These are phyloP conservation scores for Diachasma alloeum DNA, from an alignment of 1,140 invertebrate species.

Conservation along the genomic window DNA sequence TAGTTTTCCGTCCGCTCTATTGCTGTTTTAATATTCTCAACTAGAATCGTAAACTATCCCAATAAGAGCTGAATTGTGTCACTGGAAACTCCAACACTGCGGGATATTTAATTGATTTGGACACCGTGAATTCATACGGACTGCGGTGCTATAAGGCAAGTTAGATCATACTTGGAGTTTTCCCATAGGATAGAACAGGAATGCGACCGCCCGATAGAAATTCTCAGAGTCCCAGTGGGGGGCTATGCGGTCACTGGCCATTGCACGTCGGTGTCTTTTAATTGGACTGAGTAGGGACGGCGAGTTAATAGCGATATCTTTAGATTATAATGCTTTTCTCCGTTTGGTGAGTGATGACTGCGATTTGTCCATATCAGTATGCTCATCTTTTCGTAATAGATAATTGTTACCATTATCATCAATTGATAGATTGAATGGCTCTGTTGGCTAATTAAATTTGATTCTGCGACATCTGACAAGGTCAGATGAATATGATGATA, in stretches of 20 bases:
- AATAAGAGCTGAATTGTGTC: slow-evolving; percentile 24
- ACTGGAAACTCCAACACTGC: slow-evolving; percentile 22
- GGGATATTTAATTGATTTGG: slow-evolving; percentile 39
- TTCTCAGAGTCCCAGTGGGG: slow-evolving; percentile 15
- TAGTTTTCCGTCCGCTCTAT: neutral
- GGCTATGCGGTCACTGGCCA: slow-evolving; percentile 16
- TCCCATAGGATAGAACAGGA: slow-evolving; percentile 24
- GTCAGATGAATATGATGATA: no score
- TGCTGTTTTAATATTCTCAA: neutral
- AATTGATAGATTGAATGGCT: no score
- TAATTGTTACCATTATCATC: no score
- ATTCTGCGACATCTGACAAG: no score
- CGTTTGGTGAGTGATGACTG: no score
- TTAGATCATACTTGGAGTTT: slow-evolving; percentile 14
- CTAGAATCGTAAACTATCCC: slow-evolving; percentile 31
- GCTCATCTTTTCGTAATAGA: no score
- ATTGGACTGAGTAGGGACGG: neutral
- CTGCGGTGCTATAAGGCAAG: neutral
- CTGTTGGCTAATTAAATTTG: no score
- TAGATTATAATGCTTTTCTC: no score
- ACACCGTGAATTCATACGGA: slow-evolving; percentile 14
- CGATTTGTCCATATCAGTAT: no score
- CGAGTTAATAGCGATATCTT: neutral
- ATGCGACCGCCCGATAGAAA: slow-evolving; percentile 36
- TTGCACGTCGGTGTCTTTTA: neutral